phyloP scores from a whole-genome alignment of 2,797 vertebrate genomes.

The Valencia hispanica region DNA sequence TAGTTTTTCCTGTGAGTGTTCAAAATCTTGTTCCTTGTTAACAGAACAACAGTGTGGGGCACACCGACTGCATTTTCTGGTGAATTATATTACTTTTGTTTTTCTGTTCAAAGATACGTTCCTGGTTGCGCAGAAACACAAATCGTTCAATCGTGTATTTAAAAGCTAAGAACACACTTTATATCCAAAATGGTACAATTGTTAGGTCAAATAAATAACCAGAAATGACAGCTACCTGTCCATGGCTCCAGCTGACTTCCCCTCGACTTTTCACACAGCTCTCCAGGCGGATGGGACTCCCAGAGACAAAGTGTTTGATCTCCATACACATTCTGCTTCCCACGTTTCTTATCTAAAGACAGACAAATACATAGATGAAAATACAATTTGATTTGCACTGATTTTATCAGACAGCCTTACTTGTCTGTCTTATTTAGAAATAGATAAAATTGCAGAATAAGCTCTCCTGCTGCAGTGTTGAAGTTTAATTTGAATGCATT shows the following conservation, averaged over 20 bases:
- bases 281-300: slow-evolving; percentile 90
- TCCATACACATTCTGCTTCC: slow-evolving; percentile 89
- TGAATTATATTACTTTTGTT: too few species aligned
- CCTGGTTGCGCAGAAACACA: not conserved
- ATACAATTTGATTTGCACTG: not conserved
- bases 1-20: too few species aligned
- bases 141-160: not conserved
- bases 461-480: not conserved
- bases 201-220: not conserved
- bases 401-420: not conserved
- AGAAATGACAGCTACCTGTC: slow-evolving; percentile 80
- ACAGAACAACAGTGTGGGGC: too few species aligned
- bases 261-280: slow-evolving; percentile 86
- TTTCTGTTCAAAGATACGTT: not conserved
- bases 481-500: not conserved
- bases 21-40: too few species aligned
- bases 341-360: slow-evolving; percentile 84
- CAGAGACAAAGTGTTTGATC: slow-evolving; percentile 88
- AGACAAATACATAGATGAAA: not conserved
- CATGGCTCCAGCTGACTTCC: slow-evolving; percentile 88
- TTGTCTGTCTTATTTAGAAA: not conserved
- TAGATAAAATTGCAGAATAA: not conserved
- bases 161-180: not conserved
- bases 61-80: too few species aligned
- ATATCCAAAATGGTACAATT: not conserved